Conservation (phyloP, 2,888 invertebrate genomes). For the Apodemia zela region DNA sequence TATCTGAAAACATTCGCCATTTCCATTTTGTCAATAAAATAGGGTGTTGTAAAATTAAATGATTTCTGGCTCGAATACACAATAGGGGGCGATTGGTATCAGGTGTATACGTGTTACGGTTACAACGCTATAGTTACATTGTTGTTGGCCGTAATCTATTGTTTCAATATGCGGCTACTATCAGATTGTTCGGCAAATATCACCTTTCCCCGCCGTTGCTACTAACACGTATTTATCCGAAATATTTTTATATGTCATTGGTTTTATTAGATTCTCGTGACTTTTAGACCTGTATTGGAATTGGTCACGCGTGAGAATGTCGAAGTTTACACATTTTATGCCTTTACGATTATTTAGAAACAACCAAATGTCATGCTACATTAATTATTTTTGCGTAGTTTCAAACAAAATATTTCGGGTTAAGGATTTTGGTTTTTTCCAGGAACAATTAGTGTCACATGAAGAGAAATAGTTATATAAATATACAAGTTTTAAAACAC, state of each 20-base stretch:
- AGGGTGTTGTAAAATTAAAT: constrained; percentile 14
- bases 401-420: background rate
- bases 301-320: constrained; percentile 26
- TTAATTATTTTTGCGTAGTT: background rate
- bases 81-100: constrained; percentile 14
- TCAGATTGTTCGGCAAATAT: constrained; percentile 8
- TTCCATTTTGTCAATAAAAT: constrained; percentile 15
- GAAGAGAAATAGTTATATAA: too few species aligned
- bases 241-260: constrained; percentile 31
- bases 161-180: constrained; percentile 16
- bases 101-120: constrained; percentile 11
- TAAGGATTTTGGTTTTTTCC: background rate
- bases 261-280: constrained; percentile 32
- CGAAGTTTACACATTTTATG: background rate
- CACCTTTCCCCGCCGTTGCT: constrained; percentile 9
- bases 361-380: constrained; percentile 4
- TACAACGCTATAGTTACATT: constrained; percentile 13
- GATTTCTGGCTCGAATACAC: constrained; percentile 17
- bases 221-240: constrained; percentile 24
- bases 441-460: background rate
- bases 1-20: background rate
- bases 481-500: too few species aligned
- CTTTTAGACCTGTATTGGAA: constrained; percentile 26
- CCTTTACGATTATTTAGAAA: background rate
- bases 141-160: constrained; percentile 13